Percentiles rank a stretch among this genome's conserved stretches.
phyloP scores from a whole-genome alignment of 92 coral and sea anemone species.

The Phenganax marumi region DNA sequence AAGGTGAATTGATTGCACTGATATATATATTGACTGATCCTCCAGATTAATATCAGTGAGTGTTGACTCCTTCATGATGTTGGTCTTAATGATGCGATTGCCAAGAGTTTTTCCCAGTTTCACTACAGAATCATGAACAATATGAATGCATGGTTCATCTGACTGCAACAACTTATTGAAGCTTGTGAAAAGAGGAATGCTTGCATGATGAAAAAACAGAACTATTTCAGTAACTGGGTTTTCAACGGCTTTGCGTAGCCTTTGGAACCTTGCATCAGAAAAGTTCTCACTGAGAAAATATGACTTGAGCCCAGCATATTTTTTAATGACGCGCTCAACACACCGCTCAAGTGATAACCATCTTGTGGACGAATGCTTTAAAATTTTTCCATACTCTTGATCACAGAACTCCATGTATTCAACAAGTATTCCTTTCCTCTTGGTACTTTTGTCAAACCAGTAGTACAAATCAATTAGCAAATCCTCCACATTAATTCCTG shows the following conservation, averaged over 20 bases:
- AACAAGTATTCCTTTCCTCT: slow-evolving; percentile 26
- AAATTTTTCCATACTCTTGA: slow-evolving; percentile 14
- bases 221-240: slow-evolving; percentile 21
- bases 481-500: slow-evolving; percentile 6
- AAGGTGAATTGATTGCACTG: slow-evolving; percentile 19
- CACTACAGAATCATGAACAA: slow-evolving; percentile 40
- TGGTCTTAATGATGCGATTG: slow-evolving; percentile 32
- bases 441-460: slow-evolving; percentile 40
- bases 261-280: slow-evolving; percentile 3
- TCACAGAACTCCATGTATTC: slow-evolving; percentile 22
- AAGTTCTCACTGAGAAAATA: slow-evolving; percentile 28
- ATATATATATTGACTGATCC: slow-evolving; percentile 29
- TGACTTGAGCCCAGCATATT: slow-evolving; percentile 32
- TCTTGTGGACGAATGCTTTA: slow-evolving; percentile 37
- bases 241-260: slow-evolving; percentile 19
- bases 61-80: slow-evolving; percentile 38
- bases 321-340: slow-evolving; percentile 16
- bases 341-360: slow-evolving; percentile 39
- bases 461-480: slow-evolving; percentile 9
- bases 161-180: slow-evolving; percentile 22
- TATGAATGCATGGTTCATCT: slow-evolving; percentile 24
- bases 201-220: slow-evolving; percentile 24
- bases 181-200: slow-evolving; percentile 22
- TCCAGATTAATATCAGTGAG: slow-evolving; percentile 17
- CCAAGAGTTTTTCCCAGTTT: slow-evolving; percentile 32